phyloP scores from a whole-genome alignment of 1,140 invertebrate genomes.

The Drosophila willistoni region DNA sequence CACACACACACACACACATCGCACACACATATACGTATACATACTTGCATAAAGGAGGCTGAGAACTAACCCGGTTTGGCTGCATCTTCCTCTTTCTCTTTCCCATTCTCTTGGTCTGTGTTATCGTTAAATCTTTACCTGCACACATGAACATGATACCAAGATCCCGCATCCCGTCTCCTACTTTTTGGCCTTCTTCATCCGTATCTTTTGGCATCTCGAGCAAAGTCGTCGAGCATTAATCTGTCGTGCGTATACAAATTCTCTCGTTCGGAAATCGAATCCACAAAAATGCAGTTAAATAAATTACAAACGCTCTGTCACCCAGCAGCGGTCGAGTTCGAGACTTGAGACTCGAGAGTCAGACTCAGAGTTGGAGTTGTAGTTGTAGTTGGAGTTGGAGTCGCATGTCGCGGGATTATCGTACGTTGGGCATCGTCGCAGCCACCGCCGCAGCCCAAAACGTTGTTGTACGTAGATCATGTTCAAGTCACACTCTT shows the following conservation, averaged over 20 bases:
- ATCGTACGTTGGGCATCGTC: slow-evolving; percentile 65
- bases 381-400: slow-evolving; percentile 32
- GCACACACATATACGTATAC: slow-evolving; percentile 27
- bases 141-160: slow-evolving; percentile 46
- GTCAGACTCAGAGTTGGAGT: slow-evolving; percentile 1
- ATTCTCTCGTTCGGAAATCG: slow-evolving; percentile 70
- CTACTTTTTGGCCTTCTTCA: slow-evolving; percentile 14
- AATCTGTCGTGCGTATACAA: slow-evolving; percentile 72
- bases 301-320: slow-evolving; percentile 81
- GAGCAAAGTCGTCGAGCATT: slow-evolving; percentile 38
- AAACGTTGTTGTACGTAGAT: slow-evolving; percentile 33
- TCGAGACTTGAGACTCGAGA: slow-evolving; percentile 16
- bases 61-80: slow-evolving; percentile 19
- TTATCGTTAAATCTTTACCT: slow-evolving; percentile 74
- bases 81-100: slow-evolving; percentile 9
- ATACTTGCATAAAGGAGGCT: slow-evolving; percentile 15
- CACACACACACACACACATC: slow-evolving; percentile 28
- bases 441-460: background rate
- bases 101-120: background rate
- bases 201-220: slow-evolving; percentile 67
- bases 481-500: slow-evolving; percentile 46
- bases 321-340: slow-evolving; percentile 70
- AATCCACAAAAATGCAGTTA: slow-evolving; percentile 81
- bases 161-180: slow-evolving; percentile 37
- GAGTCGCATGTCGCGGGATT: slow-evolving; percentile 72